Conservation (phyloP, 2,888 invertebrate genomes). For the Glaucopsyche alexis region DNA sequence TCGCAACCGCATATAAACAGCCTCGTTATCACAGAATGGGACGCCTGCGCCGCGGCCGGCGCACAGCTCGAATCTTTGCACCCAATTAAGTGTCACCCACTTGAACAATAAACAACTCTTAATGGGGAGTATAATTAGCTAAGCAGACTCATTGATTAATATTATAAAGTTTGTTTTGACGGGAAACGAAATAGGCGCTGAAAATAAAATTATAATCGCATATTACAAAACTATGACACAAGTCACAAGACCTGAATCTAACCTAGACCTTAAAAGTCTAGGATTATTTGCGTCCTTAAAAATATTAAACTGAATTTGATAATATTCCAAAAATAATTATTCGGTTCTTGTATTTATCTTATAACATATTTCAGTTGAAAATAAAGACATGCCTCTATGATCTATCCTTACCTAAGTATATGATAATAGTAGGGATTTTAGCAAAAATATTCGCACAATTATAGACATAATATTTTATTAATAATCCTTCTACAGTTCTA, state of each 20-base stretch:
- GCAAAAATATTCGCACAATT: background rate
- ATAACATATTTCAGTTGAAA: too few species aligned
- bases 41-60: slow-evolving; percentile 55
- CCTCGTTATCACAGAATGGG: slow-evolving; percentile 58
- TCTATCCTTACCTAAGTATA: too few species aligned
- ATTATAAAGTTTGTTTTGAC: background rate
- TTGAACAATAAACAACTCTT: slow-evolving; percentile 51
- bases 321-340: too few species aligned
- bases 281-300: too few species aligned
- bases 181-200: background rate
- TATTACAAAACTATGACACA: too few species aligned
- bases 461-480: slow-evolving; percentile 3
- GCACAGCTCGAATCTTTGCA: slow-evolving; percentile 68
- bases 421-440: background rate
- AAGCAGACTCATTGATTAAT: slow-evolving; percentile 3
- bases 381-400: too few species aligned
- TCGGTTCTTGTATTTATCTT: too few species aligned
- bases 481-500: background rate
- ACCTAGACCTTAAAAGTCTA: too few species aligned
- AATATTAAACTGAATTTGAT: too few species aligned
- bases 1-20: slow-evolving; percentile 65
- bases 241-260: too few species aligned
- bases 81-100: slow-evolving; percentile 70
- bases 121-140: slow-evolving; percentile 33
- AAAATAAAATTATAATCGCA: background rate